Conservation (phyloP, 1,140 invertebrate species). For the Andrena cerasifolii region DNA sequence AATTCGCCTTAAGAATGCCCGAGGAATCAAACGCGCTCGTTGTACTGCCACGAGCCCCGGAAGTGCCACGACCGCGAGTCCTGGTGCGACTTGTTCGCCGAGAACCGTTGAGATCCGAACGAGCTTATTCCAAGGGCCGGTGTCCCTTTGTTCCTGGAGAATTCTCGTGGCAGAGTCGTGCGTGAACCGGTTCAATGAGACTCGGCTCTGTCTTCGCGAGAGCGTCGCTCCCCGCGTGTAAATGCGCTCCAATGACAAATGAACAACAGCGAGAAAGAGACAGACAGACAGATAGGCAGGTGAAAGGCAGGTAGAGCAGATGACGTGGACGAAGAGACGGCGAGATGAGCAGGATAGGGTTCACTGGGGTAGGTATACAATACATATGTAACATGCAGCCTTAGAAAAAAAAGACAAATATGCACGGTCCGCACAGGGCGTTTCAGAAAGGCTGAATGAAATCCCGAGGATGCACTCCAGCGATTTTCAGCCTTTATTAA, state of each 20-base stretch:
- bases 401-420: background rate
- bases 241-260: background rate
- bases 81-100: too few relatives aligned
- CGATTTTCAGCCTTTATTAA: too few relatives aligned
- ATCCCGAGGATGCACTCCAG: too few relatives aligned
- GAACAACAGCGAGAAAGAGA: conserved; percentile 34
- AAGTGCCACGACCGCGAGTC: too few relatives aligned
- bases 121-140: background rate
- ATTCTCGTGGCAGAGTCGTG: background rate
- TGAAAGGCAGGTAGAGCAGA: conserved; percentile 2
- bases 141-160: background rate
- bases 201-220: too few relatives aligned
- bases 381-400: conserved; percentile 18
- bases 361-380: background rate
- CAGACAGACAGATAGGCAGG: conserved; percentile 19
- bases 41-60: too few relatives aligned
- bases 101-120: background rate
- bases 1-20: too few relatives aligned
- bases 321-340: conserved; percentile 12
- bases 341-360: background rate
- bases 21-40: too few relatives aligned
- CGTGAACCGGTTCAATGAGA: too few relatives aligned
- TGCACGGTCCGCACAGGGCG: background rate
- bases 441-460: too few relatives aligned
- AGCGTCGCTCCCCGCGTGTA: background rate